Evolutionary conservation across 2,797 vertebrate genomes (phyloP).

Genomic region (Anabas testudineus): DNA sequence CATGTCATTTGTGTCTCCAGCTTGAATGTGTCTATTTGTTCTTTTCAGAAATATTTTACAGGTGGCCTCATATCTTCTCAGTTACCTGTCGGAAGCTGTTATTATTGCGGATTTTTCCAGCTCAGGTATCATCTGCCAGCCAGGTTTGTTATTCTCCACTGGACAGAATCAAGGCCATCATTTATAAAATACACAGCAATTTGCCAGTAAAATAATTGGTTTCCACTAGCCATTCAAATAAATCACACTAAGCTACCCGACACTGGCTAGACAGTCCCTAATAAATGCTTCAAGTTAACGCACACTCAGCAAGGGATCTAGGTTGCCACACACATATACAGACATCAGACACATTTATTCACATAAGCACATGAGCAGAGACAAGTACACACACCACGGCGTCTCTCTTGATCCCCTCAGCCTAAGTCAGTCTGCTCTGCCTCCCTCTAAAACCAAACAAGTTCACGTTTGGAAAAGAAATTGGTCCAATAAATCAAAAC

Average conservation of each 20-base stretch:
- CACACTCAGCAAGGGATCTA: slow-evolving; percentile 59
- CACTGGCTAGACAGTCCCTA: slow-evolving; percentile 67
- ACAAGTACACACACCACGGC: slow-evolving; percentile 59
- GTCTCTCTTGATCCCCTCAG: slow-evolving; percentile 73
- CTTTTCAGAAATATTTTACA: slow-evolving; percentile 36
- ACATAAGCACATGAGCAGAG: slow-evolving; percentile 53
- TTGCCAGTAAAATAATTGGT: slow-evolving; percentile 74
- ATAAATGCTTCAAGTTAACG: slow-evolving; percentile 70
- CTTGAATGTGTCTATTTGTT: slow-evolving; percentile 22
- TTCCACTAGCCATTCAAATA: slow-evolving; percentile 65
- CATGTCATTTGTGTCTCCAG: background rate
- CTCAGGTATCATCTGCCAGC: slow-evolving; percentile 29
- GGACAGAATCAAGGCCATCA: slow-evolving; percentile 64
- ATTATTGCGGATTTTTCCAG: slow-evolving; percentile 50
- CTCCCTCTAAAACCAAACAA: slow-evolving; percentile 75
- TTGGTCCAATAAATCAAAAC: slow-evolving; percentile 79
- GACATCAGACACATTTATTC: slow-evolving; percentile 62
- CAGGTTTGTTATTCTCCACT: slow-evolving; percentile 50
- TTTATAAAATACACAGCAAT: slow-evolving; percentile 77
- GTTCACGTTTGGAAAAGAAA: slow-evolving; percentile 72
- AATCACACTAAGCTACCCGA: slow-evolving; percentile 69
- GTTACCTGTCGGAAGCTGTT: slow-evolving; percentile 26
- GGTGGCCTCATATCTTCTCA: slow-evolving; percentile 29
- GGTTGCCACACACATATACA: slow-evolving; percentile 61
- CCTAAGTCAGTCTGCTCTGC: slow-evolving; percentile 69